Percentiles rank a stretch among this genome's conserved stretches.
Conservation (phyloP, 2,888 invertebrate species). For the Drosophila mayaguana region DNA sequence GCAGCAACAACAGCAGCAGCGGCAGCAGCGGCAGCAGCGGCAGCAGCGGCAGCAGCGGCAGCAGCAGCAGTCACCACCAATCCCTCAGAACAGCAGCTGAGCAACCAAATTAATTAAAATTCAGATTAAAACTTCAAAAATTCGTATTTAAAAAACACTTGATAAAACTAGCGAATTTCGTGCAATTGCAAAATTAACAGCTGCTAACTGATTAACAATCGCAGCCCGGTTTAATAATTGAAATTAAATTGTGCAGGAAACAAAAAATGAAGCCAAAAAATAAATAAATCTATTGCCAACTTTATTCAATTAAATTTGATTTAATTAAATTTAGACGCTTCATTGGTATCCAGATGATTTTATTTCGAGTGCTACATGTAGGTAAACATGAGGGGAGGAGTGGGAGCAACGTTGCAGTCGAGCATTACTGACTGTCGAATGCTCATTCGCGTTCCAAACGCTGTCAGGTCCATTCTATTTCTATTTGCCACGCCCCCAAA, state of each 20-base stretch:
- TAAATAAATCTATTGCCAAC: neutral
- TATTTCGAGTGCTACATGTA: conserved; percentile 9
- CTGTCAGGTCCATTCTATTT: too few relatives aligned
- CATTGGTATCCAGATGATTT: conserved; percentile 16
- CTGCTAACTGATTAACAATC: conserved; percentile 22
- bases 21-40: conserved; percentile 15
- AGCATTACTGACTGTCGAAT: too few relatives aligned
- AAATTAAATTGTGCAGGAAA: conserved; percentile 12
- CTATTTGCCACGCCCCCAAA: too few relatives aligned
- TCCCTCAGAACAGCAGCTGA: conserved; percentile 8
- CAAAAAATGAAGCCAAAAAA: neutral
- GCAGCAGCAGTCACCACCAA: conserved; percentile 8
- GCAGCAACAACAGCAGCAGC: conserved; percentile 8
- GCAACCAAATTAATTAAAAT: conserved; percentile 6
- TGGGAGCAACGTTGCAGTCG: too few relatives aligned
- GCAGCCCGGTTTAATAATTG: conserved; percentile 20
- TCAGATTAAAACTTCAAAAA: conserved; percentile 21
- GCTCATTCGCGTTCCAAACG: too few relatives aligned
- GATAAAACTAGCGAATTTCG: neutral
- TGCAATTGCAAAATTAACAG: neutral
- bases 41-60: conserved; percentile 7
- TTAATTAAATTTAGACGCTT: conserved; percentile 38
- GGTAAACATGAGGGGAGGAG: too few relatives aligned
- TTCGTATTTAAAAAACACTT: conserved; percentile 19
- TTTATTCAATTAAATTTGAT: conserved; percentile 40